Conservation (phyloP, 2,888 invertebrate species). For the Leptinotarsa tumamoca region DNA sequence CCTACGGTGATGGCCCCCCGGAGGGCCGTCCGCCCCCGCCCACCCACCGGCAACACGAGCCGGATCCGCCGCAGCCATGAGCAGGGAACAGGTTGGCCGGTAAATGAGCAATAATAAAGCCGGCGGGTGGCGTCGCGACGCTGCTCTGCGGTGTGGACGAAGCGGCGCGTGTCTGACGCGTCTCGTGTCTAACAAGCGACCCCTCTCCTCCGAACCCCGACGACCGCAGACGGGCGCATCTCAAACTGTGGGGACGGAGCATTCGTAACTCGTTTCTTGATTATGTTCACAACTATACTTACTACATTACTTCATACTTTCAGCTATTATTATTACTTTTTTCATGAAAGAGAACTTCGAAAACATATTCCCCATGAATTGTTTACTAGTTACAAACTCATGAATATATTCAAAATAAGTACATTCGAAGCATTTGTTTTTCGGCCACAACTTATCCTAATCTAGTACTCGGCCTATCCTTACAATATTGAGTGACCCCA, state of each 20-base stretch:
- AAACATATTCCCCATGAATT: too few relatives aligned
- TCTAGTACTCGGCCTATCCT: too few relatives aligned
- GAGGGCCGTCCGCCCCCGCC: constrained; percentile 18
- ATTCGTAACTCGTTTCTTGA: neutral
- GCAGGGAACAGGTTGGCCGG: constrained; percentile 59
- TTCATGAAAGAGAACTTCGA: too few relatives aligned
- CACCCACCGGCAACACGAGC: constrained; percentile 38
- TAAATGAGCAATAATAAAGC: constrained; percentile 64
- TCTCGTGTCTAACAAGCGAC: constrained; percentile 66
- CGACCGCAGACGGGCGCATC: constrained; percentile 57
- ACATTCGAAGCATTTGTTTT: too few relatives aligned
- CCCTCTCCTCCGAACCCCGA: constrained; percentile 55
- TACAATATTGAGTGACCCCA: too few relatives aligned
- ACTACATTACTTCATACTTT: too few relatives aligned
- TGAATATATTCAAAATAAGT: too few relatives aligned
- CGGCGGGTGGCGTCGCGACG: constrained; percentile 55
- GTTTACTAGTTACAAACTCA: too few relatives aligned
- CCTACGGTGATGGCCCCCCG: constrained; percentile 21
- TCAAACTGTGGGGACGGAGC: constrained; percentile 53
- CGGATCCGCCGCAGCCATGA: constrained; percentile 21
- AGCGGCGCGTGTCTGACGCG: constrained; percentile 67
- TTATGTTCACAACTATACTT: neutral
- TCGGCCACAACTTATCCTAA: too few relatives aligned
- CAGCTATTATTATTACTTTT: too few relatives aligned
- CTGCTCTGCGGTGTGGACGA: constrained; percentile 49